A percentile compares a stretch with the other conserved stretches of the same genome.
Conservation (phyloP, 2,113 vertebrate genomes). For the Lucifuga dentata region DNA sequence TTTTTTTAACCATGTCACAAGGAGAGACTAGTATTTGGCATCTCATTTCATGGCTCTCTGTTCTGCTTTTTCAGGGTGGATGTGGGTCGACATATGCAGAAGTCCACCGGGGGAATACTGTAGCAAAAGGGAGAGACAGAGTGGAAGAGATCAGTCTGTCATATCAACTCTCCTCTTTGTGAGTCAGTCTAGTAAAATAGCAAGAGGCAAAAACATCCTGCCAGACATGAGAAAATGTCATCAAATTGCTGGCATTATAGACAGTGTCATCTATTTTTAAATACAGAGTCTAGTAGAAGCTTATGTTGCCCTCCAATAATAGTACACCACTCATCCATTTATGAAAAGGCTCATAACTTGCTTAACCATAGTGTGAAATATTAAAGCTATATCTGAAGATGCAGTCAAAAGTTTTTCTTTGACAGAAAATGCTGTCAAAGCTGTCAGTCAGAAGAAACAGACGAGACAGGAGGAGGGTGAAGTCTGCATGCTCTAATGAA, state of each 20-base stretch:
- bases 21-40: slow-evolving; percentile 59
- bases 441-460: slow-evolving; percentile 68
- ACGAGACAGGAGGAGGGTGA: slow-evolving; percentile 62
- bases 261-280: slow-evolving; percentile 74
- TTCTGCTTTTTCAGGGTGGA: slow-evolving; percentile 67
- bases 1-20: slow-evolving; percentile 31
- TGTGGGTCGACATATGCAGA: slow-evolving; percentile 66
- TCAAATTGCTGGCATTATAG: slow-evolving; percentile 60
- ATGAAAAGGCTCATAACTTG: slow-evolving; percentile 58
- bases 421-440: slow-evolving; percentile 63
- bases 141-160: slow-evolving; percentile 70
- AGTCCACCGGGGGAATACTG: slow-evolving; percentile 61
- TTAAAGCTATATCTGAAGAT: slow-evolving; percentile 59
- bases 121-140: slow-evolving; percentile 48
- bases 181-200: slow-evolving; percentile 63
- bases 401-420: slow-evolving; percentile 63
- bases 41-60: slow-evolving; percentile 73
- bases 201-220: slow-evolving; percentile 63
- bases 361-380: slow-evolving; percentile 58
- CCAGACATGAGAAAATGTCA: slow-evolving; percentile 65
- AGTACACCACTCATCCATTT: slow-evolving; percentile 59
- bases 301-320: slow-evolving; percentile 69
- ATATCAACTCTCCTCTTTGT: slow-evolving; percentile 59
- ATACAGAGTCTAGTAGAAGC: slow-evolving; percentile 52
- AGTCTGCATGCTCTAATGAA: slow-evolving; percentile 73